phyloP scores from a whole-genome alignment of 2,113 vertebrate genomes.

The Alces alces region DNA sequence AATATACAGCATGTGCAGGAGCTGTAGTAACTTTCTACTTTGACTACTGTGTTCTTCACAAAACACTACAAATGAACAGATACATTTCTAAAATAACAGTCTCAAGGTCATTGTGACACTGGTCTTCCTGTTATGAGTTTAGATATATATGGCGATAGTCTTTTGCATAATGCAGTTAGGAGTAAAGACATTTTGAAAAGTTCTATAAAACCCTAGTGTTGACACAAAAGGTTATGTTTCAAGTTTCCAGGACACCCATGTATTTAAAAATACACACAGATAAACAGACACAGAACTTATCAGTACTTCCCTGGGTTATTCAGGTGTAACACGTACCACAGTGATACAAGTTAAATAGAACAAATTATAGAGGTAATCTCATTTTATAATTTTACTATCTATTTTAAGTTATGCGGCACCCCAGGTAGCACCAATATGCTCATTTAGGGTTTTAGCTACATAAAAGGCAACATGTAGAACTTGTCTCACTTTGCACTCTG shows the following conservation, averaged over 20 bases:
- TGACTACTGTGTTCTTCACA: not conserved
- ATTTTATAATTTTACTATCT: not conserved
- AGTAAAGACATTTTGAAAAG: not conserved
- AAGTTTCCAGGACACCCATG: not conserved
- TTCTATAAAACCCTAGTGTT: not conserved
- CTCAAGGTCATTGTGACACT: not conserved
- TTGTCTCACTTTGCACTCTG: not conserved
- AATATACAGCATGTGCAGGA: not conserved
- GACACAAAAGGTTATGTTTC: not conserved
- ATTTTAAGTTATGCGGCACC: not conserved
- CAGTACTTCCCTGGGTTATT: not conserved
- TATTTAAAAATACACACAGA: not conserved
- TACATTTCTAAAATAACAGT: not conserved
- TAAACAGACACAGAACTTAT: not conserved
- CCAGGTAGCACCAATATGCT: not conserved
- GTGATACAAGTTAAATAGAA: not conserved
- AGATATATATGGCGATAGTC: not conserved
- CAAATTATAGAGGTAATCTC: not conserved
- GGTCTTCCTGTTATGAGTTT: not conserved
- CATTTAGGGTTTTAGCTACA: not conserved
- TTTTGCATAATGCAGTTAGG: not conserved
- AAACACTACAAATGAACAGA: not conserved
- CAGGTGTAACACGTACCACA: not conserved
- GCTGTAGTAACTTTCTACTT: constrained; percentile 5
- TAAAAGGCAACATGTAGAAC: not conserved